Percentiles rank a stretch among this genome's conserved stretches.
These are phyloP conservation scores for Palythoa grandiflora DNA, from an alignment of 92 coral and sea anemone genomes.

Conservation along the genomic window DNA sequence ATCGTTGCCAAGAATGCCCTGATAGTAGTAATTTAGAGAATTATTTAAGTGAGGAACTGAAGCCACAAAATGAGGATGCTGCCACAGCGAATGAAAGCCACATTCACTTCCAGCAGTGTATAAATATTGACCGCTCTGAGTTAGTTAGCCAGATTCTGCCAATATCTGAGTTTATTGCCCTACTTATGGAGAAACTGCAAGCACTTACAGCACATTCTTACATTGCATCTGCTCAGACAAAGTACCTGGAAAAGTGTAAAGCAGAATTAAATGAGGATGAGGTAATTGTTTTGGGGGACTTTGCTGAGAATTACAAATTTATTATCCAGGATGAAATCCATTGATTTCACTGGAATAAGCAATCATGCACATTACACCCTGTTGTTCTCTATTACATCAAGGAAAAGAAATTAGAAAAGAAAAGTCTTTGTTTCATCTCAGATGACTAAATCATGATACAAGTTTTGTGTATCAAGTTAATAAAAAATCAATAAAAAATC, in stretches of 20 bases:
- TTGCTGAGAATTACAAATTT: slow-evolving; percentile 38
- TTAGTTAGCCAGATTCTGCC: slow-evolving; percentile 25
- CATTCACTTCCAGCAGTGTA: slow-evolving; percentile 43
- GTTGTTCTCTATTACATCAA: slow-evolving; percentile 43
- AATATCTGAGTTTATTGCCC: slow-evolving; percentile 12
- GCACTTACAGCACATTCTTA: neutral
- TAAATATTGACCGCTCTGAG: slow-evolving; percentile 35
- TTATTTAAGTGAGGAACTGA: slow-evolving; percentile 9
- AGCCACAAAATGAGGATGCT: neutral
- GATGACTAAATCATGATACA: slow-evolving; percentile 46
- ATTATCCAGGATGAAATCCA: slow-evolving; percentile 38
- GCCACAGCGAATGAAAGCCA: neutral
- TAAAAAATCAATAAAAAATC: too few relatives aligned
- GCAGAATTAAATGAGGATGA: slow-evolving; percentile 5
- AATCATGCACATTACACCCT: slow-evolving; percentile 50
- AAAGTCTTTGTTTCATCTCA: slow-evolving; percentile 46
- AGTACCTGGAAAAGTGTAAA: slow-evolving; percentile 28
- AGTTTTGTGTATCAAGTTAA: slow-evolving; percentile 36
- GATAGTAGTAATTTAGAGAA: neutral
- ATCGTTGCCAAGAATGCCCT: slow-evolving; percentile 18
- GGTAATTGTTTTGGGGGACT: slow-evolving; percentile 33
- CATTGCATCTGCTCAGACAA: slow-evolving; percentile 27
- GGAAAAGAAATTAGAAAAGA: slow-evolving; percentile 32
- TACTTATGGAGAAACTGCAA: slow-evolving; percentile 22
- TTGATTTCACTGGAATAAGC: slow-evolving; percentile 52